Evolutionary conservation across 1,140 invertebrate species (phyloP), one percentile per base, ranked within the genome.

Genomic region (Bradynema listronoti): DNA sequence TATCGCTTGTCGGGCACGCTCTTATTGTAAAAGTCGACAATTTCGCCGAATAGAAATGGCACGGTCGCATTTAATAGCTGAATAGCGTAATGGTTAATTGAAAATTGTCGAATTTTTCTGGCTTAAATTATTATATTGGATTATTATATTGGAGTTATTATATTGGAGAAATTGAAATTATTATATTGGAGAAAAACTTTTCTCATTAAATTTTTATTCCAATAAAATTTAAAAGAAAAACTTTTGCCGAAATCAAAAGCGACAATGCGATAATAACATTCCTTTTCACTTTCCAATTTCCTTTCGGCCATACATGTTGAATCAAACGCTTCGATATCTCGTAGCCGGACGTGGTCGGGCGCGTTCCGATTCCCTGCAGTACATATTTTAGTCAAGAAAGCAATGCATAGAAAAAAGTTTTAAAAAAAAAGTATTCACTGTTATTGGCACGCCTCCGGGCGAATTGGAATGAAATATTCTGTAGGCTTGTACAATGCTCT

Each of bases 11-110:
- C 61, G 1, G 75, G 69, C n/a, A 63, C 65, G 36, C 71, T 72
- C 22, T 59, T 55, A 36, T 79, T 93, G 91, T 51, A 98, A 83
- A 85, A 86, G 79, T 99, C 91, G 46, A 98, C 83, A 1, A 86
- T 86, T 79, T 91, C 87, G 80, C 97, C 96, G 77, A 98, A 94
- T 49, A 96, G 81, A 81, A 96, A 96, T n/a, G 94, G 94, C 4
- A 98, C 92, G 63, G 84, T 81, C 2, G 96, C 90, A 78, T 92
- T 97, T 61, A 94, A 75, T 27, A 91, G 73, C 82, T 93, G 90
- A 25, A 89, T n/a, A n/a, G 88, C 14, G 24, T 4, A 33, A 69
- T 27, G 7, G 16, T n/a, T 9, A 61, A 27, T 27, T 5, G 51
- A 30, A 50, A 56, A 24, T n/a, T n/a, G n/a, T n/a, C n/a, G n/a